These are phyloP conservation scores for Hartigia nigra DNA, from an alignment of 2,888 invertebrate genomes.

Conservation along the genomic window DNA sequence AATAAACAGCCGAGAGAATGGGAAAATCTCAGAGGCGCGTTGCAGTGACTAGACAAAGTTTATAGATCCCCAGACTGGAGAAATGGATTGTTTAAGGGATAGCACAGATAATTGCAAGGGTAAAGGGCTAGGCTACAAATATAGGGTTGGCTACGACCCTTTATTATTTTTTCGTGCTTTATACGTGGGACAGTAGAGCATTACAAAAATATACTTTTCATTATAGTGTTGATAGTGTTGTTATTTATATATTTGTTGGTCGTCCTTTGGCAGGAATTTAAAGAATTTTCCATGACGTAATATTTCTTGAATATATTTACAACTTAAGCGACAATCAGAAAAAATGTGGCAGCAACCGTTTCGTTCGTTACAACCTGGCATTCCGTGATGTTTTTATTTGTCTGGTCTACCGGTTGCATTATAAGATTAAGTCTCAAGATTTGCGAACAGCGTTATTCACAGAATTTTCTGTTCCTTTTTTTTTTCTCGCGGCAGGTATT, in stretches of 20 bases:
- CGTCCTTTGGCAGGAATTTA: not conserved
- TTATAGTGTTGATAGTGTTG: not conserved
- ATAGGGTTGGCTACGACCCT: not conserved
- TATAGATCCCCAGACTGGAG: not conserved
- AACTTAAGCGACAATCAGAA: too few relatives aligned
- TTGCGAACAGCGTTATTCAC: too few relatives aligned
- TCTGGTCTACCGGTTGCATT: slow-evolving; percentile 34
- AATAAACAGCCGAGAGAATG: not conserved
- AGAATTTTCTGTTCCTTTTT: too few relatives aligned
- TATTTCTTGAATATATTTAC: too few relatives aligned
- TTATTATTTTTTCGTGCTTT: not conserved
- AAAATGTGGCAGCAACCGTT: too few relatives aligned
- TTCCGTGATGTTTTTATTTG: slow-evolving; percentile 28
- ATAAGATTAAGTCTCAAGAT: slow-evolving; percentile 34
- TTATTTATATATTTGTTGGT: not conserved
- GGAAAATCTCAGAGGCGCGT: not conserved
- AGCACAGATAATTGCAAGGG: not conserved
- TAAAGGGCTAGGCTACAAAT: not conserved
- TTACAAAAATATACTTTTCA: not conserved
- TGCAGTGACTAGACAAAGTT: not conserved
- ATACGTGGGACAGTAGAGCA: not conserved
- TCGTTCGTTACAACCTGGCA: too few relatives aligned
- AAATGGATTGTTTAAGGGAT: slow-evolving; percentile 16
- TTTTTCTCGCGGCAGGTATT: too few relatives aligned
- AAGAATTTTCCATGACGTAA: too few relatives aligned